A percentile compares a stretch with the other conserved stretches of the same genome.
Conservation (phyloP, 2,797 vertebrate species). For the Gymnoscopelus braueri region DNA sequence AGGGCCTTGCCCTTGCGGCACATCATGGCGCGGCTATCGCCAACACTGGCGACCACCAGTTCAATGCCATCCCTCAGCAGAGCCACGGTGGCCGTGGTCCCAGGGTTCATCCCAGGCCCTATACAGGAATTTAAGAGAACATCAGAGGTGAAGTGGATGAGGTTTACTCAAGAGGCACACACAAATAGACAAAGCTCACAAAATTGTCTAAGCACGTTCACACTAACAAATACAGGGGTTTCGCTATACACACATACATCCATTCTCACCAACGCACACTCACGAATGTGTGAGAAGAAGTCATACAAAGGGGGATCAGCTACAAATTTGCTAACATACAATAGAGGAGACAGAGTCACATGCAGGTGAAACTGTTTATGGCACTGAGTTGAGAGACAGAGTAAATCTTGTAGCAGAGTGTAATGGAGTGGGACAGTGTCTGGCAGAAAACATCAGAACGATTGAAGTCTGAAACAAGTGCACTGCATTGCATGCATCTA, state of each 20-base stretch:
- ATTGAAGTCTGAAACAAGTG: too few species aligned
- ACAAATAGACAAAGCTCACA: slow-evolving; percentile 30
- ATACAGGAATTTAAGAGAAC: slow-evolving; percentile 59
- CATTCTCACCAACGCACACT: background rate
- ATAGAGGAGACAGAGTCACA: slow-evolving; percentile 57
- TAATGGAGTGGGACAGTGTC: background rate
- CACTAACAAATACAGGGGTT: slow-evolving; percentile 28
- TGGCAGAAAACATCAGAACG: too few species aligned
- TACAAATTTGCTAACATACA: slow-evolving; percentile 50
- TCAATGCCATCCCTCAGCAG: slow-evolving; percentile 95
- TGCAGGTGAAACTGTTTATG: slow-evolving; percentile 64
- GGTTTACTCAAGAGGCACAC: background rate
- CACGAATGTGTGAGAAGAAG: slow-evolving; percentile 50
- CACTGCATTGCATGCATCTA: too few species aligned
- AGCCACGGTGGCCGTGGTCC: slow-evolving; percentile 96
- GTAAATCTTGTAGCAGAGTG: slow-evolving; percentile 36
- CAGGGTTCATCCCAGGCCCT: slow-evolving; percentile 78
- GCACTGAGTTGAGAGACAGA: slow-evolving; percentile 47
- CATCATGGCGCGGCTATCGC: slow-evolving; percentile 95
- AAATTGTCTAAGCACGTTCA: slow-evolving; percentile 12
- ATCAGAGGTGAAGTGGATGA: slow-evolving; percentile 44
- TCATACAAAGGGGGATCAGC: slow-evolving; percentile 38
- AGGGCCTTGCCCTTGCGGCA: slow-evolving; percentile 93
- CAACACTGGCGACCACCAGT: slow-evolving; percentile 95
- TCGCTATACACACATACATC: slow-evolving; percentile 4